Conservation (phyloP, 2,113 vertebrate species). For the Chauna torquata region DNA sequence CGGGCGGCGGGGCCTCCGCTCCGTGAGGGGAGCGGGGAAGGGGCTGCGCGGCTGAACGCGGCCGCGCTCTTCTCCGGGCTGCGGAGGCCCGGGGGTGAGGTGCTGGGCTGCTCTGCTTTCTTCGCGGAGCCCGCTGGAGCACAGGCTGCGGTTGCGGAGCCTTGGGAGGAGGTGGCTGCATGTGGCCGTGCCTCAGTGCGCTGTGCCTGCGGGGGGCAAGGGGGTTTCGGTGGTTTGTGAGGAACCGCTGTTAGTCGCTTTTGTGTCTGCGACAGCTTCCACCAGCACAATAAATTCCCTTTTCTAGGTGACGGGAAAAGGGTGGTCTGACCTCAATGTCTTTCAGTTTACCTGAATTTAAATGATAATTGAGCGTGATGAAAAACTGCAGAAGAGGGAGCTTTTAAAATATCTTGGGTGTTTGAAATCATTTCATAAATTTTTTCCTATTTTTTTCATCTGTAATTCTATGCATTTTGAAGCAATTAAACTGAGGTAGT, state of each 20-base stretch:
- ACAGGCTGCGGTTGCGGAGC: too few species aligned
- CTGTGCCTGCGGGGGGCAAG: too few species aligned
- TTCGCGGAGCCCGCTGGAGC: too few species aligned
- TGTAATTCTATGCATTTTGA: background rate
- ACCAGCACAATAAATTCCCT: accelerated
- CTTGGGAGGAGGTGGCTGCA: background rate
- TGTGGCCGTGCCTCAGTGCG: background rate
- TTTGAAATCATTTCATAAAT: accelerated
- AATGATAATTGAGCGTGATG: background rate
- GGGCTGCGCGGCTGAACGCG: background rate
- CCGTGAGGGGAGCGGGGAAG: background rate
- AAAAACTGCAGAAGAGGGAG: background rate
- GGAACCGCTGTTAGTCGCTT: accelerated
- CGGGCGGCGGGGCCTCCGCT: background rate
- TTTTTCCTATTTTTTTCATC: background rate
- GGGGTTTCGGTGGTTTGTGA: accelerated
- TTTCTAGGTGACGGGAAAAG: background rate
- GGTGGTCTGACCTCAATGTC: background rate
- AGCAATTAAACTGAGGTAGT: background rate
- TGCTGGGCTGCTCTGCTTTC: background rate
- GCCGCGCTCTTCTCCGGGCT: too few species aligned
- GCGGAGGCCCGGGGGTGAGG: too few species aligned
- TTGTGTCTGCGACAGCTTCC: accelerated
- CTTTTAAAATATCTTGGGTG: accelerated
- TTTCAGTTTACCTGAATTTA: background rate